Conservation (phyloP, 2,888 invertebrate species). For the Calameuta idolon region DNA sequence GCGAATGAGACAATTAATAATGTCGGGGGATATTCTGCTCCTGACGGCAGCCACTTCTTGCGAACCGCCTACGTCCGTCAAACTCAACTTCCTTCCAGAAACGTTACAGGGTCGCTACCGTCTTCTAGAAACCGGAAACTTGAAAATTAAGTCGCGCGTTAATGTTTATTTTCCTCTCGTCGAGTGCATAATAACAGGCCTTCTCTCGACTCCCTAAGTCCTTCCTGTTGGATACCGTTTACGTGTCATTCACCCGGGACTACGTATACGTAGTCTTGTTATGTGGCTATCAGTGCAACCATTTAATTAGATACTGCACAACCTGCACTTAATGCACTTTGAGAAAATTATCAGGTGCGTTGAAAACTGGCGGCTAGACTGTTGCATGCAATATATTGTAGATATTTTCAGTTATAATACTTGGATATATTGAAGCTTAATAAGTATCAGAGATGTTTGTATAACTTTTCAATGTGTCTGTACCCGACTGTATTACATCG, state of each 20-base stretch:
- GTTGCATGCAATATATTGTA: not conserved
- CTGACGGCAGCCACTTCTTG: slow-evolving; percentile 6
- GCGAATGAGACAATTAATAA: slow-evolving; percentile 28
- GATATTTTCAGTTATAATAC: not conserved
- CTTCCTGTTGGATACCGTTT: not conserved
- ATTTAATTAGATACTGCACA: not conserved
- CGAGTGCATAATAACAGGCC: not conserved
- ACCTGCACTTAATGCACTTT: not conserved
- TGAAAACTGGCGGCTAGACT: not conserved
- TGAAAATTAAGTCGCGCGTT: slow-evolving; percentile 9
- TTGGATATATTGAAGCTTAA: not conserved
- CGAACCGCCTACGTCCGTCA: slow-evolving; percentile 4
- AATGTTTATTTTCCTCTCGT: not conserved
- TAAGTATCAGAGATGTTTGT: not conserved
- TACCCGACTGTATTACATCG: not conserved
- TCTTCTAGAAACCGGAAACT: not conserved
- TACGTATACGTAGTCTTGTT: not conserved
- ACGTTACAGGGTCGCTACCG: not conserved
- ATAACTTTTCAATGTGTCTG: not conserved
- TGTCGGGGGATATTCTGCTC: slow-evolving; percentile 29
- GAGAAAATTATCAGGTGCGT: not conserved
- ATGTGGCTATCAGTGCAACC: not conserved
- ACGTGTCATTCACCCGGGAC: not conserved
- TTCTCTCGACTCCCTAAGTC: slow-evolving; percentile 1
- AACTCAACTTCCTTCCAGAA: slow-evolving; percentile 1